Base-by-base conservation (phyloP, 2,888 invertebrate genomes). In the Pogonocherus hispidulus region DNA sequence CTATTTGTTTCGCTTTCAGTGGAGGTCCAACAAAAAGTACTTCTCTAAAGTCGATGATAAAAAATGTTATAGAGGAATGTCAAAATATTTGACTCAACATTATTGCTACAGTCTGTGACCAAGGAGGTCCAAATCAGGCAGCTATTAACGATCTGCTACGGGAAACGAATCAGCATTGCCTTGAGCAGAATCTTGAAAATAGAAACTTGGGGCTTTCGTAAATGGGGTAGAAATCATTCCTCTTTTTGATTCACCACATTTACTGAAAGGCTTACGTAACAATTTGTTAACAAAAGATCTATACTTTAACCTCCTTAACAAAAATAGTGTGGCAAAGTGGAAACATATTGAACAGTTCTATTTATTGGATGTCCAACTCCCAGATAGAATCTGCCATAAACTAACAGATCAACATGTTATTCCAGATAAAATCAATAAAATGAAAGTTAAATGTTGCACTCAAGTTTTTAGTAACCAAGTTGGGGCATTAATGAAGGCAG, bases 51-150 rank as follows among this genome's bases (percentile, higher is more conserved):
- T 11, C 14, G 1, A 44, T 59, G 23, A 56, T 60, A 37, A 37
- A 37, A 46, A 20, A 62, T 32, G 35, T 70, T 47, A 49, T 56
- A 27, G 11, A 19, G 11, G 16, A 18, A 14, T 22, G 51, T 18
- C 68, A 59, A 41, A 55, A 46, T 23, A 67, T 68, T 52, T 75
- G 75, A 4, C 54, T 76, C 11, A 44, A 68, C 11, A 62, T 72
- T 44, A 35, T 73, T 19, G 69, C 67, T 3, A 69, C 70, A 18
- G 66, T 76, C 23, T 76, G 76, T 69, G 74, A 76, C 49, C 70
- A 74, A 65, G 68, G 54, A 8, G 32, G 51, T 4, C 11, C 62
- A 3, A 69, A 69, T 49, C 54, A 47, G 47, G 66, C 60, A 14
- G 69, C 65, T 0, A 63, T 63, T 20, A 67, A 63, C 9, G 47